phyloP scores from a whole-genome alignment of 2,888 invertebrate species.

The Gastracanthus pulcherrimus region DNA sequence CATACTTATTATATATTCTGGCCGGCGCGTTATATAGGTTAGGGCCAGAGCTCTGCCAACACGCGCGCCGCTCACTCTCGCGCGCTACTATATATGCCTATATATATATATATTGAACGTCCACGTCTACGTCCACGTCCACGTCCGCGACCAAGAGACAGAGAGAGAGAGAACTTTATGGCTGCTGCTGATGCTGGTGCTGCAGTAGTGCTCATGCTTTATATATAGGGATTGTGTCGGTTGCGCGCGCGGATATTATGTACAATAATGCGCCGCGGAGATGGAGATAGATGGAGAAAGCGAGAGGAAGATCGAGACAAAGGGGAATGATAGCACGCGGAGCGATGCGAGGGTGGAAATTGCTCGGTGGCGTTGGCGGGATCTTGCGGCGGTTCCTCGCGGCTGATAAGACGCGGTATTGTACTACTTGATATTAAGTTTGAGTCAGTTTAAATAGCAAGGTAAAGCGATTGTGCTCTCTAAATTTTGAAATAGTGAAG shows the following conservation, averaged over 20 bases:
- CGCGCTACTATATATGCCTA: not conserved
- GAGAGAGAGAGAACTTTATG: not conserved
- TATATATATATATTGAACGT: not conserved
- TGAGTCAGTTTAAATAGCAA: too few relatives aligned
- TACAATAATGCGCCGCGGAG: not conserved
- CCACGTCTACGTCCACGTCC: not conserved
- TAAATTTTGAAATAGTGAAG: too few relatives aligned
- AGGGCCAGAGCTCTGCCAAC: constrained; percentile 73
- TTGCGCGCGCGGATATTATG: not conserved
- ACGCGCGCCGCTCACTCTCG: constrained; percentile 49
- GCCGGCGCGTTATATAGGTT: constrained; percentile 72
- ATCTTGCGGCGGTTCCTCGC: not conserved
- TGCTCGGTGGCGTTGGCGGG: too few relatives aligned
- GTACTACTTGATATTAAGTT: not conserved
- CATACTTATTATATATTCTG: constrained; percentile 67
- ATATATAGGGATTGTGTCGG: too few relatives aligned
- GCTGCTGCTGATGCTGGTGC: not conserved
- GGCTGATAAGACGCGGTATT: not conserved
- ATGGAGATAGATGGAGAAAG: constrained; percentile 13
- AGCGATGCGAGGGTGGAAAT: not conserved
- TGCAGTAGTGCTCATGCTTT: too few relatives aligned
- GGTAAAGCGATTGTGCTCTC: too few relatives aligned
- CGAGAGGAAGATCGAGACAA: not conserved
- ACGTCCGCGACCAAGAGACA: too few relatives aligned
- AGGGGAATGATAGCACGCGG: not conserved